Percentiles rank a stretch among this genome's conserved stretches.
phyloP scores from a whole-genome alignment of 1,140 invertebrate genomes.

The Drosophila pandora region DNA sequence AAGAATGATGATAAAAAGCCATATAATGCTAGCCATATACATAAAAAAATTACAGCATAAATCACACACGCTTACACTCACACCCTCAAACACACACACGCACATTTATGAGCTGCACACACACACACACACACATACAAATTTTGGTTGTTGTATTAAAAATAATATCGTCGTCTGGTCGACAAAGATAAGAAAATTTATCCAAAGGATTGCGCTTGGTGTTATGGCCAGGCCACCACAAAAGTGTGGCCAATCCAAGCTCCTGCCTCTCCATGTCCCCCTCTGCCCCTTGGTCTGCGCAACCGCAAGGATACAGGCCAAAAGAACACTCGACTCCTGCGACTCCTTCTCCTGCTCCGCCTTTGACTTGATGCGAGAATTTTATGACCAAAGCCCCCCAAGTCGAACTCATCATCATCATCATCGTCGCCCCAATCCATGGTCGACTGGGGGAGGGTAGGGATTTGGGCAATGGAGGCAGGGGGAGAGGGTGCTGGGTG shows the following conservation, averaged over 20 bases:
- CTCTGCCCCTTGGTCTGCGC: conserved; percentile 51
- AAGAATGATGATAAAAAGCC: conserved; percentile 62
- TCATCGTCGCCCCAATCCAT: conserved; percentile 35
- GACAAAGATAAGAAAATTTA: conserved; percentile 83
- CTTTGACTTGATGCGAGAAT: conserved; percentile 40
- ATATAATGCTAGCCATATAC: conserved; percentile 61
- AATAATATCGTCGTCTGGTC: conserved; percentile 83
- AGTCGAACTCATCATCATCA: conserved; percentile 75
- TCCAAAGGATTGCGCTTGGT: conserved; percentile 82
- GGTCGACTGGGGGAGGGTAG: conserved; percentile 30
- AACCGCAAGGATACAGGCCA: conserved; percentile 68
- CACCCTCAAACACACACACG: conserved; percentile 13
- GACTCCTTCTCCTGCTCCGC: conserved; percentile 1
- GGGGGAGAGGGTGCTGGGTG: conserved; percentile 12
- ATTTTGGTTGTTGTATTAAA: conserved; percentile 75
- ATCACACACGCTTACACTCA: conserved; percentile 57
- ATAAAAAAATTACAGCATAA: conserved; percentile 79
- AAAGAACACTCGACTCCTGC: conserved; percentile 6
- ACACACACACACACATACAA: conserved; percentile 37
- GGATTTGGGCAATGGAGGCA: conserved; percentile 26
- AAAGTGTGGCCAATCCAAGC: conserved; percentile 33
- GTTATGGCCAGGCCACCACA: conserved; percentile 71
- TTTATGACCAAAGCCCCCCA: conserved; percentile 71
- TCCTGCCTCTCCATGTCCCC: background rate
- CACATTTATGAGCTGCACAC: conserved; percentile 33